These are phyloP conservation scores for Meloe dianella DNA, from an alignment of 2,888 invertebrate species.

Conservation along the genomic window DNA sequence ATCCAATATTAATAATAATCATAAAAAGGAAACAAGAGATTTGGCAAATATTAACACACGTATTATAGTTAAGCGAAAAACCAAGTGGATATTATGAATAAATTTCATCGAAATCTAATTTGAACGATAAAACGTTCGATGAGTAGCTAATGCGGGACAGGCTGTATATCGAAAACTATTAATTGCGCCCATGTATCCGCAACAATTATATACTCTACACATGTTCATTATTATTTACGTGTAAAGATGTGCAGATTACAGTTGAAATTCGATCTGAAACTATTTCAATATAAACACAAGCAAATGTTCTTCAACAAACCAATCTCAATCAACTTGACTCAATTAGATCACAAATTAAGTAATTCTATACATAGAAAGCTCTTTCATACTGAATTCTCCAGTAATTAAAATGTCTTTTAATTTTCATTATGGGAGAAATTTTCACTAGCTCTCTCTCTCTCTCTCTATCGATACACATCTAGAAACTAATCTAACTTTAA, in stretches of 20 bases:
- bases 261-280: background rate
- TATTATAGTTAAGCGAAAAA: background rate
- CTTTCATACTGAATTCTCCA: background rate
- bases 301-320: background rate
- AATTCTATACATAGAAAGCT: background rate
- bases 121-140: too few relatives aligned
- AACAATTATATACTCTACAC: too few relatives aligned
- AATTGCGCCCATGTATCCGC: too few relatives aligned
- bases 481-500: slow-evolving; percentile 8
- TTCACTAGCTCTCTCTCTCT: too few relatives aligned
- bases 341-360: background rate
- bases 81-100: background rate
- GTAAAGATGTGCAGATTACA: background rate
- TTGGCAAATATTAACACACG: slow-evolving; percentile 1
- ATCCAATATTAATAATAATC: slow-evolving; percentile 9
- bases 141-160: too few relatives aligned
- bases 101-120: slow-evolving; percentile 1
- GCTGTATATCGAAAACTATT: too few relatives aligned
- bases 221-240: background rate
- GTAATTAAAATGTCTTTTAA: slow-evolving; percentile 7
- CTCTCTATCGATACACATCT: background rate
- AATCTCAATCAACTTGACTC: background rate
- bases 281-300: background rate
- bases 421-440: background rate
- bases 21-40: background rate